Conservation (phyloP, 2,113 vertebrate genomes). For the Sebastes fasciatus region DNA sequence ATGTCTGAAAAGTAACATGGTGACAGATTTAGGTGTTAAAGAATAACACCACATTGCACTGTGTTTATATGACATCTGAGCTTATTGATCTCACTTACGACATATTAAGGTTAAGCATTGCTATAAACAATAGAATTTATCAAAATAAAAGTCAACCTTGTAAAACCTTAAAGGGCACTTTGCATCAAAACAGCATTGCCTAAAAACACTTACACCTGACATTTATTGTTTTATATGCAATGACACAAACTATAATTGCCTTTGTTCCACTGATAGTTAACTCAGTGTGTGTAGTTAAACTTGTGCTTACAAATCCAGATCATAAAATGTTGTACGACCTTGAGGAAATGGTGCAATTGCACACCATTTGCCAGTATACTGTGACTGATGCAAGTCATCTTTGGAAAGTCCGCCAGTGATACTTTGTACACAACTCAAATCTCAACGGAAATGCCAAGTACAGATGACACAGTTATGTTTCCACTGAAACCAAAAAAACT, state of each 20-base stretch:
- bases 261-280: constrained; percentile 3
- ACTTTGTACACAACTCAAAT: background rate
- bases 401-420: background rate
- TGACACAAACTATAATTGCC: background rate
- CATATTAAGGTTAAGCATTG: background rate
- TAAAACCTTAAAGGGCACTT: constrained; percentile 7
- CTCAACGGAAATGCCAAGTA: background rate
- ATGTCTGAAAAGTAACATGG: background rate
- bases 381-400: background rate
- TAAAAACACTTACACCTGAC: constrained; percentile 21
- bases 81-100: background rate
- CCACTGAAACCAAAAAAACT: no score
- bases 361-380: background rate
- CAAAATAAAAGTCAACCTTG: background rate
- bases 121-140: background rate
- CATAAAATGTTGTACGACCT: constrained; percentile 21
- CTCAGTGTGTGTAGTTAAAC: constrained; percentile 13
- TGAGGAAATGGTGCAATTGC: constrained; percentile 9
- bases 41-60: background rate
- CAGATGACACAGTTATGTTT: background rate
- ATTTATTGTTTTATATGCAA: constrained; percentile 45
- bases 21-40: background rate
- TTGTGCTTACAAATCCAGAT: background rate
- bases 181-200: background rate
- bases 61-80: background rate